A percentile compares a stretch with the other conserved stretches of the same genome.
Conservation (phyloP, 1,140 invertebrate genomes). For the Solenopsis invicta region DNA sequence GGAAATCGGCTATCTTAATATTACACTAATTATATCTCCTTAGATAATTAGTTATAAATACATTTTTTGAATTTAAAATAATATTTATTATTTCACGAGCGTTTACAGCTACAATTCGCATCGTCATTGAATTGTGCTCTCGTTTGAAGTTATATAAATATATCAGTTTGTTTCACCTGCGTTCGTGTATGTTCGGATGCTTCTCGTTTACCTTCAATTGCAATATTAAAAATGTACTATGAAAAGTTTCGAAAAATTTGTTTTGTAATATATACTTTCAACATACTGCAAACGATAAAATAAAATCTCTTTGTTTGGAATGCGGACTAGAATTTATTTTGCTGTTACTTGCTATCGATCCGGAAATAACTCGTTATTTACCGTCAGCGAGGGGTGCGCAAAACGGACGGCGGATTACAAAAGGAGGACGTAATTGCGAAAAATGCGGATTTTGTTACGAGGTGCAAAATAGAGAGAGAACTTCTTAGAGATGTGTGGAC, state of each 20-base stretch:
- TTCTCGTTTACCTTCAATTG: background rate
- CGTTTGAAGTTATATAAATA: constrained; percentile 47
- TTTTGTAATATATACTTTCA: background rate
- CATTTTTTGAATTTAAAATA: background rate
- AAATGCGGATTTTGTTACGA: background rate
- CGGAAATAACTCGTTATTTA: background rate
- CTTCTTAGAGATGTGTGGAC: constrained; percentile 38
- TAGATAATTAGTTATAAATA: background rate
- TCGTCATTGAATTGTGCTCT: constrained; percentile 17
- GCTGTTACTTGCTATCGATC: background rate
- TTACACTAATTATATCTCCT: constrained; percentile 20
- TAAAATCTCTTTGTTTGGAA: constrained; percentile 41
- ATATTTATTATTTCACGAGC: constrained; percentile 32
- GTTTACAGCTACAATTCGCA: background rate
- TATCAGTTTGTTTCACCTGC: background rate
- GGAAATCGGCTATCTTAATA: constrained; percentile 18
- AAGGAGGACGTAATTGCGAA: background rate
- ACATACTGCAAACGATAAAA: constrained; percentile 4
- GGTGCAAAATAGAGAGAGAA: constrained; percentile 41
- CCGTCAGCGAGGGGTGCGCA: background rate
- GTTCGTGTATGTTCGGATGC: constrained; percentile 1
- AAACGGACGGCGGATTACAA: background rate
- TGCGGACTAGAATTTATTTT: constrained; percentile 11
- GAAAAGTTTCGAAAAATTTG: constrained; percentile 20
- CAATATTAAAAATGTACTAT: constrained; percentile 4